Conservation (phyloP, 2,888 invertebrate genomes). For the Muschampia plurimacula region DNA sequence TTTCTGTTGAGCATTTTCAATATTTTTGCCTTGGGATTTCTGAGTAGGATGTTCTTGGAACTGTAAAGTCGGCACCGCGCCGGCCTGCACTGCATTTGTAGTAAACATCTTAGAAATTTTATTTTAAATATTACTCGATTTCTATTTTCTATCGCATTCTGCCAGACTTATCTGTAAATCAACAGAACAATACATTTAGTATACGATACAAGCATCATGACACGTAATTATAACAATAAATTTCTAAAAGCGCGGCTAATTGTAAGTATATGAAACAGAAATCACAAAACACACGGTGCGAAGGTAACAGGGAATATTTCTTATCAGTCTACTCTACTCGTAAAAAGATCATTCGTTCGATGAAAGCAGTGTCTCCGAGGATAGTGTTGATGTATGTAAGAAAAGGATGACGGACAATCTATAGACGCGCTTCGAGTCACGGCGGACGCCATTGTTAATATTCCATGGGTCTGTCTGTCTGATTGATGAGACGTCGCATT, state of each 20-base stretch:
- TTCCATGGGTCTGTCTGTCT: conserved; percentile 46
- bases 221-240: conserved; percentile 38
- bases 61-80: conserved; percentile 87
- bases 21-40: conserved; percentile 86
- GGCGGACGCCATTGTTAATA: conserved; percentile 79
- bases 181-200: conserved; percentile 9
- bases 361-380: conserved; percentile 79
- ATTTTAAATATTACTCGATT: conserved; percentile 39
- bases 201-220: not conserved
- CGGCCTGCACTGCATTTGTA: conserved; percentile 86
- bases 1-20: conserved; percentile 87
- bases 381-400: conserved; percentile 82
- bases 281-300: conserved; percentile 78
- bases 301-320: conserved; percentile 83
- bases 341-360: conserved; percentile 81
- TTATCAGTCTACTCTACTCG: conserved; percentile 82
- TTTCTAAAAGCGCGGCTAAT: conserved; percentile 77
- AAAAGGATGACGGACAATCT: conserved; percentile 85
- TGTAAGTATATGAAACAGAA: conserved; percentile 66
- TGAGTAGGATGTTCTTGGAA: conserved; percentile 88
- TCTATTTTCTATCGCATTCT: conserved; percentile 31
- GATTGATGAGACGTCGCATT: conserved; percentile 48
- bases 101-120: conserved; percentile 81
- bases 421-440: conserved; percentile 75
- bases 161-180: conserved; percentile 19